Evolutionary conservation across 2,797 vertebrate species (phyloP), one percentile per base, ranked within the genome.

Genomic region (Tapirus indicus): DNA sequence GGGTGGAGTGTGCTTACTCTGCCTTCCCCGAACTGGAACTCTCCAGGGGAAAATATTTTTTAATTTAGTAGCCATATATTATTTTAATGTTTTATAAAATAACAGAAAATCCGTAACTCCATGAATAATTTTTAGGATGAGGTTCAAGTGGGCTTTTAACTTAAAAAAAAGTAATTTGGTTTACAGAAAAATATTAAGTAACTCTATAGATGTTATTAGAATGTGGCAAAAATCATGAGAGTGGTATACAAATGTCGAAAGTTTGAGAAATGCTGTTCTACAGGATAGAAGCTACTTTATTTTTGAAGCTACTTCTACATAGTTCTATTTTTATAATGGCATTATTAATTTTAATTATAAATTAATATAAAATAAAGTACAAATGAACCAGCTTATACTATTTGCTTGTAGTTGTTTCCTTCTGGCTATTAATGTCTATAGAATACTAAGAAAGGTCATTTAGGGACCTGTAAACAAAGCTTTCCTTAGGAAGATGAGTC

Each of bases 141-240:
- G 20, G 6, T 66, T 89, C 64, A 78, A 94, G 60, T 52, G 75
- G 41, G 8, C 14, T 95, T 49, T 77, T 27, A 89, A 25, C 49
- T 49, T 84, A 74, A 66, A 66, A 72, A 80, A 52, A 87, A n/a
- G 27, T 32, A 74, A 85, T 62, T 80, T 89, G 58, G 16, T n/a
- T 85, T 71, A 75, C 12, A 86, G 52, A 86, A 97, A 97, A 95
- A 79, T 29, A 85, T 44, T 60, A 95, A 88, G 25, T 88, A 89
- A 79, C 32, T 75, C 41, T 68, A 80, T 7, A 94, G 44, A 60
- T 89, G 86, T 75, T 92, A 94, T 13, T 41, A 1, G 23, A 78
- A 64, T 75, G 41, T 79, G 49, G 58, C 56, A 94, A 78, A 93
- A 91, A 86, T 49, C 44, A 47, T 35, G 25, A 72, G 56, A 85